These are phyloP conservation scores for Drosophila quadrilineata DNA, from an alignment of 1,140 invertebrate species.

Conservation along the genomic window DNA sequence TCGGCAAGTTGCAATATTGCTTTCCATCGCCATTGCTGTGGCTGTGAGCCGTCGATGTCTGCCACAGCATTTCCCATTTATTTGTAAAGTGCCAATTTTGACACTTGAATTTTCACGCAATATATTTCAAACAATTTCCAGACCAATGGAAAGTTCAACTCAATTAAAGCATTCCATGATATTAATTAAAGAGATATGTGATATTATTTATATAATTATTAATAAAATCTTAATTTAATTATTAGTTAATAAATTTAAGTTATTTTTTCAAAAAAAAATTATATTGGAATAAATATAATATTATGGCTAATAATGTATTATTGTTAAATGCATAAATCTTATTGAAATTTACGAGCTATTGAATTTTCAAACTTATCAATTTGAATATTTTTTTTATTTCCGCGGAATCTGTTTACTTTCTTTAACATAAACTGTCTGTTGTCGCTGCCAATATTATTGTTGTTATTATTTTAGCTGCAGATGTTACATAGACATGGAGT, in stretches of 20 bases:
- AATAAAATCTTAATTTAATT: background rate
- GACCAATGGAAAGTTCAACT: no score
- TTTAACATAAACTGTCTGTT: background rate
- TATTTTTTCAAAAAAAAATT: no score
- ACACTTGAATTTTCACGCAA: constrained; percentile 38
- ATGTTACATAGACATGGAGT: background rate
- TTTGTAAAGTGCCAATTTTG: constrained; percentile 47
- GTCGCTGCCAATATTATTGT: constrained; percentile 26
- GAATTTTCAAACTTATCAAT: background rate
- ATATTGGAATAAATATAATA: no score
- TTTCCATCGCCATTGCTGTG: no score
- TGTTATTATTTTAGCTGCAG: constrained; percentile 11
- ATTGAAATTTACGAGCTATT: no score
- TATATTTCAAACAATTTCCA: background rate
- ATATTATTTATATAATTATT: no score
- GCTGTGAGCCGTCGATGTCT: constrained; percentile 3
- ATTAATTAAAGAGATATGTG: no score
- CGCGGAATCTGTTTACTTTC: background rate
- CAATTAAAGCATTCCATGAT: no score
- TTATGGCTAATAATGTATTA: no score
- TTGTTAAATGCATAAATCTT: no score
- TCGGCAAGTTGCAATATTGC: constrained; percentile 25
- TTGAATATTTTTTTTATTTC: background rate
- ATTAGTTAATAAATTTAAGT: background rate
- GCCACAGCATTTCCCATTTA: no score